Evolutionary conservation across 2,797 vertebrate species (phyloP).

Genomic region (Phataginus tetradactyla): DNA sequence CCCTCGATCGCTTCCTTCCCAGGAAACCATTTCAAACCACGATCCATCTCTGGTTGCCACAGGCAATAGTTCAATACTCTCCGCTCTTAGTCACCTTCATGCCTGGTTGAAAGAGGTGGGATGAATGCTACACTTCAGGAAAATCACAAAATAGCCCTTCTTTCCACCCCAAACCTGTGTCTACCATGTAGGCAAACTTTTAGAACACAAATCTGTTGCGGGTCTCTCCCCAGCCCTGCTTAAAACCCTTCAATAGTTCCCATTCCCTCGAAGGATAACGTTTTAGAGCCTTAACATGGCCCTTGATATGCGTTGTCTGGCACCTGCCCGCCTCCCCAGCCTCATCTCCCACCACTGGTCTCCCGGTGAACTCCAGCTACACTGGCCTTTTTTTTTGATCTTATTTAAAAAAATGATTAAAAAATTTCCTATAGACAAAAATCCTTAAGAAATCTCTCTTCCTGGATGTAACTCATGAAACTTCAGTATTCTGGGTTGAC

Average conservation of each 20-base stretch:
- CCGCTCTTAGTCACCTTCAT: not conserved
- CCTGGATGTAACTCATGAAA: not conserved
- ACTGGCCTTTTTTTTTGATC: not conserved
- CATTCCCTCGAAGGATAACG: not conserved
- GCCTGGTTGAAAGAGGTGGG: not conserved
- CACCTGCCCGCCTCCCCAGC: not conserved
- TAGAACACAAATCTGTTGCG: not conserved
- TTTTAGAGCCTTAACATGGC: not conserved
- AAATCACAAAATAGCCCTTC: not conserved
- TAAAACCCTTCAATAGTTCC: not conserved
- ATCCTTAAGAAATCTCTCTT: not conserved
- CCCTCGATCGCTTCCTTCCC: not conserved
- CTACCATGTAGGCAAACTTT: not conserved
- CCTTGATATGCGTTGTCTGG: too few relatives aligned
- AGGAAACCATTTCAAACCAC: not conserved
- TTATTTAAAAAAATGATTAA: not conserved
- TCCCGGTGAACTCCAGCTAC: not conserved
- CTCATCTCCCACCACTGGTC: not conserved
- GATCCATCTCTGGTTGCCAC: not conserved
- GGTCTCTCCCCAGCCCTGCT: not conserved
- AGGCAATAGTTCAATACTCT: not conserved
- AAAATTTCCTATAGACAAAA: slow-evolving; percentile 18
- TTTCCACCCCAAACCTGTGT: not conserved
- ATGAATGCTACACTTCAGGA: not conserved
- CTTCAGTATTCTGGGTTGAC: not conserved